Conservation (phyloP, 2,888 invertebrate species). For the Lepetodrilus schrolli region DNA sequence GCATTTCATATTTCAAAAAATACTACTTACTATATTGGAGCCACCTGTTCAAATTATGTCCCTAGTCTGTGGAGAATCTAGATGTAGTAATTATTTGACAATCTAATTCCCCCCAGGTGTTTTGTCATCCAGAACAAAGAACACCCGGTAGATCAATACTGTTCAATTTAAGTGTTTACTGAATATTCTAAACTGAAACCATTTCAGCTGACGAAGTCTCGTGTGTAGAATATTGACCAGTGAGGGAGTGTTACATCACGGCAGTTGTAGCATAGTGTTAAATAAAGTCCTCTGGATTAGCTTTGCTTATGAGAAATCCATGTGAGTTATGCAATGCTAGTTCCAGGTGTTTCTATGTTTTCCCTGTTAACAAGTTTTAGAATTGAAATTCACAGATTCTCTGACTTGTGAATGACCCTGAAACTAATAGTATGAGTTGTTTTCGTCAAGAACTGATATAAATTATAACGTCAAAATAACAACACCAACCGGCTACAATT, state of each 20-base stretch:
- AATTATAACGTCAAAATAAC: not conserved
- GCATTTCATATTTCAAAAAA: constrained; percentile 17
- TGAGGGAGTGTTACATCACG: too few relatives aligned
- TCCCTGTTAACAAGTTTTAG: not conserved
- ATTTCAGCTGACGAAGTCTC: not conserved
- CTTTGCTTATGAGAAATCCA: too few relatives aligned
- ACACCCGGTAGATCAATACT: not conserved
- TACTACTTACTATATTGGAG: not conserved
- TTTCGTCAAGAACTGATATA: not conserved
- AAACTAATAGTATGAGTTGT: not conserved
- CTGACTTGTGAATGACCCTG: not conserved
- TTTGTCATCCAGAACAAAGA: not conserved
- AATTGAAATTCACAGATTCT: not conserved
- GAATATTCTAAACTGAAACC: constrained; percentile 7
- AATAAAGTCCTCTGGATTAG: too few relatives aligned
- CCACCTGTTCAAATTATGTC: constrained; percentile 19
- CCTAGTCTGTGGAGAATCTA: not conserved
- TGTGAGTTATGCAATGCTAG: too few relatives aligned
- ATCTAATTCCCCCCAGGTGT: not conserved
- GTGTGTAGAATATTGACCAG: not conserved
- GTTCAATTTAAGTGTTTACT: constrained; percentile 1
- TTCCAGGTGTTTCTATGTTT: too few relatives aligned
- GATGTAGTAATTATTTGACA: not conserved
- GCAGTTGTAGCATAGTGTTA: too few relatives aligned
- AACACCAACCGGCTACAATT: not conserved